Conservation (phyloP, 2,113 vertebrate species). For the Centropristis striata region DNA sequence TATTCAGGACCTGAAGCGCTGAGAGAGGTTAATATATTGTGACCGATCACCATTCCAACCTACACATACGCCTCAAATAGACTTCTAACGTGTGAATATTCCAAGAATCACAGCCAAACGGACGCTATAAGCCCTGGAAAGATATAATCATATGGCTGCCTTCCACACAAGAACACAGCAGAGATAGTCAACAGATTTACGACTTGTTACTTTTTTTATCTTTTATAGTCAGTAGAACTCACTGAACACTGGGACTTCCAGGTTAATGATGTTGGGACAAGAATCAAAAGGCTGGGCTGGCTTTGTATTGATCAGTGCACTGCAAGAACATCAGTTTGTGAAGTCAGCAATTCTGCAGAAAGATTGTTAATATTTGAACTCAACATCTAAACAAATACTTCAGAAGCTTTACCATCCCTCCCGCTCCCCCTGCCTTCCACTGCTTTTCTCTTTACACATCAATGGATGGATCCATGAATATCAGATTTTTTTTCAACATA, state of each 20-base stretch:
- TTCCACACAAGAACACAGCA: neutral
- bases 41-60: constrained; percentile 55
- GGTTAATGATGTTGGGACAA: neutral
- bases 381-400: too few relatives aligned
- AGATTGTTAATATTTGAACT: too few relatives aligned
- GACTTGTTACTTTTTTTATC: neutral
- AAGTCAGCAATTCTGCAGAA: too few relatives aligned
- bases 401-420: too few relatives aligned
- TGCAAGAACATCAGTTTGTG: neutral
- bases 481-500: too few relatives aligned
- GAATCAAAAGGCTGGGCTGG: neutral
- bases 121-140: neutral
- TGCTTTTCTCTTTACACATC: too few relatives aligned
- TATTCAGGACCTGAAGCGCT: constrained; percentile 43
- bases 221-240: neutral
- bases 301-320: neutral
- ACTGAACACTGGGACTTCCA: neutral
- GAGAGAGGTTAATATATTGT: constrained; percentile 64
- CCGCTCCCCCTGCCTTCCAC: too few relatives aligned
- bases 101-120: constrained; percentile 1
- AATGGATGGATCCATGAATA: too few relatives aligned
- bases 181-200: neutral
- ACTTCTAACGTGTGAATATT: constrained; percentile 25
- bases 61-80: constrained; percentile 65
- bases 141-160: neutral